These are phyloP conservation scores for Nowickia ferox DNA, from an alignment of 2,888 invertebrate genomes.

Conservation along the genomic window DNA sequence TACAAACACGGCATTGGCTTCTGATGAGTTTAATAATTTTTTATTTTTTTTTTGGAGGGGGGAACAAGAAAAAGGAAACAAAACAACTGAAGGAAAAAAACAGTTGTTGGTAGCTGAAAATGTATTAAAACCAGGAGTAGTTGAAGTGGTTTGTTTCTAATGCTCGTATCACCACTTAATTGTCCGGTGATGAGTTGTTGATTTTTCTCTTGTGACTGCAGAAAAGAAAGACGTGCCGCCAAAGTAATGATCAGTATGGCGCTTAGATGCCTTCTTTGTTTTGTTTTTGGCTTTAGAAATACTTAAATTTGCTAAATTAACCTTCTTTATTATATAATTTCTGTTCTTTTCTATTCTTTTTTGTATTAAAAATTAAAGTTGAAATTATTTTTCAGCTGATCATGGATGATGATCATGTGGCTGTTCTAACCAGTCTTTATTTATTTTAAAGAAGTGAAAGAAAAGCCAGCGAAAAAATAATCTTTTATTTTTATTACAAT, in stretches of 20 bases:
- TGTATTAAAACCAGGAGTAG: slow-evolving; percentile 34
- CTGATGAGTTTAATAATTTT: slow-evolving; percentile 38
- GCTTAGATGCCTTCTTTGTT: slow-evolving; percentile 45
- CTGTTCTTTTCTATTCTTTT: slow-evolving; percentile 12
- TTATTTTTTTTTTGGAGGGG: too few species aligned
- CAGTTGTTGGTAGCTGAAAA: slow-evolving; percentile 7
- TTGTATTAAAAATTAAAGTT: slow-evolving; percentile 2
- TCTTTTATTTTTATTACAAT: slow-evolving; percentile 31
- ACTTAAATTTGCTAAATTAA: slow-evolving; percentile 63
- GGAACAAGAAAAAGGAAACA: not conserved
- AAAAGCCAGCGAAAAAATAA: slow-evolving; percentile 14
- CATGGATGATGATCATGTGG: slow-evolving; percentile 2
- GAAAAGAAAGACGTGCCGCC: slow-evolving; percentile 48
- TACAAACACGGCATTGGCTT: slow-evolving; percentile 41
- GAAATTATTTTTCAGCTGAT: slow-evolving; percentile 25
- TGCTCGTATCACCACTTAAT: slow-evolving; percentile 69
- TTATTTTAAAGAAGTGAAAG: not conserved
- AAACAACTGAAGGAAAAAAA: not conserved
- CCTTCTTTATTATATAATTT: slow-evolving; percentile 45
- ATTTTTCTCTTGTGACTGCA: slow-evolving; percentile 33
- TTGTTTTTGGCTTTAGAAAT: slow-evolving; percentile 20
- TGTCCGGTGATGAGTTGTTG: slow-evolving; percentile 74
- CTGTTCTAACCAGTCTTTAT: not conserved
- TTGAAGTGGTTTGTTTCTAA: slow-evolving; percentile 59
- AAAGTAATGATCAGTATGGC: slow-evolving; percentile 42